Percentiles rank a stretch among this genome's conserved stretches.
Evolutionary conservation across 2,888 invertebrate species (phyloP).

Genomic region (Tachystola acroxantha): DNA sequence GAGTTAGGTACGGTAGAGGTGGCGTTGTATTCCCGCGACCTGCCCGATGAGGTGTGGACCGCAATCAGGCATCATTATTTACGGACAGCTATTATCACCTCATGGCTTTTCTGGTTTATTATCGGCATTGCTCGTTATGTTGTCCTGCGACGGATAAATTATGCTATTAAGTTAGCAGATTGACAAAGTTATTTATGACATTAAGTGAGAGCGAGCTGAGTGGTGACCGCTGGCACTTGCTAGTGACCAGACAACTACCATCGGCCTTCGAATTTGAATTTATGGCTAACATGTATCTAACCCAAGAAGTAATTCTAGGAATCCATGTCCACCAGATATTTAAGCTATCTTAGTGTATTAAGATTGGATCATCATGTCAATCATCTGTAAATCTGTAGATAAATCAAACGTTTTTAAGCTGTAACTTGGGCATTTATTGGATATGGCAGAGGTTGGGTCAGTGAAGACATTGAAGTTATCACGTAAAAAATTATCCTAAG

Average conservation of each 20-base stretch:
- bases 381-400: too few species aligned
- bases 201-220: conserved; percentile 63
- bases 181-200: conserved; percentile 77
- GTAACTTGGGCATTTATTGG: too few species aligned
- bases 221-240: conserved; percentile 50
- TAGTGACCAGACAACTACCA: conserved; percentile 9
- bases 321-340: too few species aligned
- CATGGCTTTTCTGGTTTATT: conserved; percentile 77
- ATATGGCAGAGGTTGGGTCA: too few species aligned
- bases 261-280: background rate
- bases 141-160: conserved; percentile 75
- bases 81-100: conserved; percentile 76
- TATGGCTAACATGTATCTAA: too few species aligned
- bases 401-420: too few species aligned
- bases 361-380: too few species aligned
- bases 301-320: too few species aligned
- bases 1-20: background rate
- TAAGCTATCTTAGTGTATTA: too few species aligned
- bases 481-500: too few species aligned
- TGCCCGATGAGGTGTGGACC: conserved; percentile 58
- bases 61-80: conserved; percentile 77
- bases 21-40: conserved; percentile 35
- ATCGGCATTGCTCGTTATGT: conserved; percentile 75
- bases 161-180: conserved; percentile 78
- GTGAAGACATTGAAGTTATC: too few species aligned